Base-by-base conservation (phyloP, 2,888 invertebrate species). In the Dinocampus coccinellae region DNA sequence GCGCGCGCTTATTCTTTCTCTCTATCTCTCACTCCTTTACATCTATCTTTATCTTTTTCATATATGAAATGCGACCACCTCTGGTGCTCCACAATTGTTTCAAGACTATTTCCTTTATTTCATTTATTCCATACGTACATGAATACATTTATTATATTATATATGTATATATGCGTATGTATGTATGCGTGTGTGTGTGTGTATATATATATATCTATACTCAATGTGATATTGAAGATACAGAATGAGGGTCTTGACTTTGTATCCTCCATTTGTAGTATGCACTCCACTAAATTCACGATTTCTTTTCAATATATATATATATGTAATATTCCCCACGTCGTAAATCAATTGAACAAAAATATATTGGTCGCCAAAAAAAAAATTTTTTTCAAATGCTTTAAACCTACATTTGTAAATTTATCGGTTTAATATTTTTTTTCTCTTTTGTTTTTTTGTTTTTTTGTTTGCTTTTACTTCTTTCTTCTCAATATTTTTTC, bases 51-150 rank as follows among this genome's bases (percentile, higher is more conserved):
- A n/a, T 39, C 20, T 47, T n/a, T 47, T 36, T 34, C 69, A 36
- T 72, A 39, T 55, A 84, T 83, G 83, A 83, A 84, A 85, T 82
- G 84, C 84, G 82, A 78, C 84, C 85, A 83, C 84, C 85, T 82
- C 82, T 83, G 58, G 81, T 82, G 80, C 78, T 82, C 83, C 81
- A 47, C 85, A 81, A 86, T 86, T 85, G 86, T 86, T 85, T 85
- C 83, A 80, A 82, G 79, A 77, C 22, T 53, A 47, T 47, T 65
- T 65, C 58, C 58, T 58, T 58, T 58, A 57, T 64, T 33, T 52
- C 47, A 26, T 64, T 64, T 64, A 29, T 53, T 34, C 29, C 34
- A 52, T 65, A 52, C 47, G n/a, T 47, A 39, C 3, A n/a, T 24
- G 13, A n/a, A 10, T 24, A 11, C 1, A 24, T 20, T n/a, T 69